Evolutionary conservation across 2,888 invertebrate species (phyloP), one percentile per base, ranked within the genome.

Genomic region (Furcula furcula): DNA sequence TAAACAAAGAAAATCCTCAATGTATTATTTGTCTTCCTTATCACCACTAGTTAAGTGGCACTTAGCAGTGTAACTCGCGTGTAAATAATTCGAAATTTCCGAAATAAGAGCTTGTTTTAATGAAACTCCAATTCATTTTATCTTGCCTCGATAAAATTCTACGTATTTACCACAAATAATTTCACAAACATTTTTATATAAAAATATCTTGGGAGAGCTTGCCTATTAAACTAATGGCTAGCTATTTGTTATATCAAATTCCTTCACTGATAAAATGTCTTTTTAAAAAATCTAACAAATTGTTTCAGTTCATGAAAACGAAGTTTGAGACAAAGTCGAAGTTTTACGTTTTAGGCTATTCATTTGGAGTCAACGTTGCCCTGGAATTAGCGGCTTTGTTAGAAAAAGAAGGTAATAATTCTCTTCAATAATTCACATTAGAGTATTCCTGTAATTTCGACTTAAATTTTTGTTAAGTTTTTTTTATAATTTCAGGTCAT

Each of bases 301-400:
- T 46, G 19, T 59, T 58, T 41, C 46, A 68, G 65, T 60, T 52
- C 34, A 55, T 71, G 38, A 55, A 53, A 39, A 57, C 44, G 3
- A 59, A 55, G 25, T 53, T 67, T 13, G 47, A 55, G 26, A 36
- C 43, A 7, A 61, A 56, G 35, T 55, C 62, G 20, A 20, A 20
- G 20, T 19, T 19, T 19, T 6, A 19, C 19, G n/a, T 76, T 3
- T 40, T 75, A 31, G 75, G 73, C 0, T 74, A 75, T 49, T 75
- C 75, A 2, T 75, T 75, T 40, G 75, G 74, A 18, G 70, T 69
- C 1, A 76, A 74, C 25, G 46, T 79, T 10, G 76, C 76, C n/a
- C 49, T 80, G 23, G 77, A 79, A 34, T 30, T 79, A 22, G 76
- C 79, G 7, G 57, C 62, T 0, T 31, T 76, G 19, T 54, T 79